Evolutionary conservation across 2,888 invertebrate species (phyloP).

Genomic region (Orthonevra nobilis): DNA sequence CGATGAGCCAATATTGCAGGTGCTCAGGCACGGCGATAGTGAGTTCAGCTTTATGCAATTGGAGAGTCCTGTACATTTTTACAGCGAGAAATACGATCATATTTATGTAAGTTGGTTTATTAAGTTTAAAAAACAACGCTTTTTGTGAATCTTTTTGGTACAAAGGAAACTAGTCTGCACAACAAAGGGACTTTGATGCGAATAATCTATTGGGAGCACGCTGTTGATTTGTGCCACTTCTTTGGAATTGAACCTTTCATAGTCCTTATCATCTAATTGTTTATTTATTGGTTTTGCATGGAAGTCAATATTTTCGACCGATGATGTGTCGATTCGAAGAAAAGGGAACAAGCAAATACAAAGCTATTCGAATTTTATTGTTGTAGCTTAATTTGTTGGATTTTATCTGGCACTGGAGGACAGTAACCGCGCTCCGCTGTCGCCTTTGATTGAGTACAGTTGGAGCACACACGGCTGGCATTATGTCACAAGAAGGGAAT

Average conservation of each 20-base stretch:
- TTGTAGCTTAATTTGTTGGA: not conserved
- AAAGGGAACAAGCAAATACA: constrained; percentile 14
- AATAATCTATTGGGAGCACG: constrained; percentile 60
- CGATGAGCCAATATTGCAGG: constrained; percentile 72
- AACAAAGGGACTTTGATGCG: constrained; percentile 44
- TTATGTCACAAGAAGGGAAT: no score
- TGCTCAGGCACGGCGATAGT: constrained; percentile 77
- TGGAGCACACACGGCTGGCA: no score
- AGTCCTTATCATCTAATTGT: constrained; percentile 47
- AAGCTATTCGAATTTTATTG: constrained; percentile 5
- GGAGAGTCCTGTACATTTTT: constrained; percentile 87
- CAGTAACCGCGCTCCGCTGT: constrained; percentile 6
- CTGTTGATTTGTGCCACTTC: constrained; percentile 63
- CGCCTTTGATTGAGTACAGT: no score
- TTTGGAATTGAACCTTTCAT: constrained; percentile 16
- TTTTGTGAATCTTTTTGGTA: no score
- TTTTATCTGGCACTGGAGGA: constrained; percentile 1
- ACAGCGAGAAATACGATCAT: constrained; percentile 86
- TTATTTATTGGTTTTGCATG: constrained; percentile 27
- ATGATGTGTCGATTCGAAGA: not conserved
- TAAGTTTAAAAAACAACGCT: not conserved
- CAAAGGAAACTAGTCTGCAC: no score
- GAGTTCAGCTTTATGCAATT: constrained; percentile 76
- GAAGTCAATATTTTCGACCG: constrained; percentile 42
- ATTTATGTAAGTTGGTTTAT: constrained; percentile 88